phyloP scores from a whole-genome alignment of 2,113 vertebrate genomes.

The Scophthalmus maximus region DNA sequence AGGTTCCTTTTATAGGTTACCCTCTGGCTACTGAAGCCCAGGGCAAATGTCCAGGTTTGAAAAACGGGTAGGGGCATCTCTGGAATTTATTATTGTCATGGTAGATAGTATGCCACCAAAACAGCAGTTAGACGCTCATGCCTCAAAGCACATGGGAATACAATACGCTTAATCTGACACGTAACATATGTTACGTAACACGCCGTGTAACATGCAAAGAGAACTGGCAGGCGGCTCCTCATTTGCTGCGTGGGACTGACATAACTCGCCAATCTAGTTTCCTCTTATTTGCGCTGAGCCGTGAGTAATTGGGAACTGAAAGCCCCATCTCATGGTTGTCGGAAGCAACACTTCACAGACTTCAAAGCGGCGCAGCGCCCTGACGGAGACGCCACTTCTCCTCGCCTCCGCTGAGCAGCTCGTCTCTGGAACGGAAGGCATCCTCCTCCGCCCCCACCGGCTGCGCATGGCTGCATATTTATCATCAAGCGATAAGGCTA shows the following conservation, averaged over 20 bases:
- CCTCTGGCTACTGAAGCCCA: not conserved
- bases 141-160: not conserved
- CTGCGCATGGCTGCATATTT: constrained; percentile 28
- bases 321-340: constrained; percentile 42
- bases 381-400: constrained; percentile 7
- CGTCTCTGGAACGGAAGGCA: not conserved
- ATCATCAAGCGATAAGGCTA: constrained; percentile 27
- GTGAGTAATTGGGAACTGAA: constrained; percentile 40
- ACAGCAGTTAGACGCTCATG: not conserved
- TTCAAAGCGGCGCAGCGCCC: constrained; percentile 37
- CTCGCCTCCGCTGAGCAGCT: not conserved
- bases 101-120: not conserved
- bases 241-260: not conserved
- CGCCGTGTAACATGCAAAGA: not conserved
- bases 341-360: constrained; percentile 36
- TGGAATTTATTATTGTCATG: not conserved
- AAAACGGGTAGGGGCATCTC: not conserved
- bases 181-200: not conserved
- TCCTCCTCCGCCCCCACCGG: not conserved
- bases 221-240: not conserved
- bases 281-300: constrained; percentile 23
- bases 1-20: not conserved
- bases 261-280: constrained; percentile 5
- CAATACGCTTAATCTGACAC: not conserved
- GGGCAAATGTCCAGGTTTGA: not conserved